Conservation (phyloP, 2,888 invertebrate species). For the Mimachlamys varia region DNA sequence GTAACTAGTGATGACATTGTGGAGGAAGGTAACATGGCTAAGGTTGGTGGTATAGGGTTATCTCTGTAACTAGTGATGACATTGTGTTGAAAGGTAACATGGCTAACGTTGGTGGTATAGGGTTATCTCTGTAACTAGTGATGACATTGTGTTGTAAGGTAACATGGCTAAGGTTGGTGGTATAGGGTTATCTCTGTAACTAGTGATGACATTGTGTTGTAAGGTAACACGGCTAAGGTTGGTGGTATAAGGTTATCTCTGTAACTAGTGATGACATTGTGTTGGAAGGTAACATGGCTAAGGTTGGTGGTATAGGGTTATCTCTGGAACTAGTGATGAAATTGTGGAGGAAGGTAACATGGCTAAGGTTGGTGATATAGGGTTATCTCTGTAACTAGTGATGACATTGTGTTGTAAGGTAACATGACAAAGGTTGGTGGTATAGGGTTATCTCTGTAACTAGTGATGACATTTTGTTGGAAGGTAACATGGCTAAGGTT, state of each 20-base stretch:
- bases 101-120: conserved; percentile 72
- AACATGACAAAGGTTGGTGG: conserved; percentile 74
- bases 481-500: conserved; percentile 77
- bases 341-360: conserved; percentile 74
- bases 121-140: conserved; percentile 38
- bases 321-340: conserved; percentile 48
- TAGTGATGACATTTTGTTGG: conserved; percentile 69
- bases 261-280: conserved; percentile 67
- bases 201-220: conserved; percentile 69
- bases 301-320: conserved; percentile 67
- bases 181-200: not conserved
- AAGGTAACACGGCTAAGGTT: conserved; percentile 77
- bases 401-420: conserved; percentile 73
- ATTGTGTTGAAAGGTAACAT: conserved; percentile 74
- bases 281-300: conserved; percentile 71
- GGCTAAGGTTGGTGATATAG: conserved; percentile 72
- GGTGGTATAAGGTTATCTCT: not conserved
- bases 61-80: conserved; percentile 48
- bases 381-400: conserved; percentile 38
- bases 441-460: not conserved
- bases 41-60: conserved; percentile 67
- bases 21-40: conserved; percentile 71
- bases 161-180: conserved; percentile 74
- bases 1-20: conserved; percentile 67
- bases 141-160: conserved; percentile 73